A percentile compares a stretch with the other conserved stretches of the same genome.
phyloP scores from a whole-genome alignment of 2,113 vertebrate species.

The Ptychochromis oligacanthus region DNA sequence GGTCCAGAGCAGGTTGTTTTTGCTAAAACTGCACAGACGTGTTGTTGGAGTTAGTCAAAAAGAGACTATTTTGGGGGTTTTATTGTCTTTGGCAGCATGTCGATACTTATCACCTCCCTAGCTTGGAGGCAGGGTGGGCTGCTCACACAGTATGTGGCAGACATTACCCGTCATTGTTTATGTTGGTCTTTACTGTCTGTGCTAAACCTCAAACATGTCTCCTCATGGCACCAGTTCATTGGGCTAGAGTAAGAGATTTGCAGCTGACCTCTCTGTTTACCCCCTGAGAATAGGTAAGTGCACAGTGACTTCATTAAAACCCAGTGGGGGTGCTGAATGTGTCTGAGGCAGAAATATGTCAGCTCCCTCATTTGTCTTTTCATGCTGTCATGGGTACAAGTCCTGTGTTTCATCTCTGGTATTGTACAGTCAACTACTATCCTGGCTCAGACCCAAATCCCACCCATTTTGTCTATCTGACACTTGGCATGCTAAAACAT shows the following conservation, averaged over 20 bases:
- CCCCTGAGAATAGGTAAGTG: constrained; percentile 48
- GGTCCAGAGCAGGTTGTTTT: constrained; percentile 34
- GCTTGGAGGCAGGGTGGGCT: constrained; percentile 44
- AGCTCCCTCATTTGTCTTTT: constrained; percentile 51
- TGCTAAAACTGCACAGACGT: constrained; percentile 47
- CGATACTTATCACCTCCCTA: constrained; percentile 61
- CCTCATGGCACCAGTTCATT: constrained; percentile 38
- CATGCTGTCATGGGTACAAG: constrained; percentile 64
- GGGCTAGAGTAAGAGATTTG: constrained; percentile 62
- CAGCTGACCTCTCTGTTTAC: constrained; percentile 57
- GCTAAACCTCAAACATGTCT: constrained; percentile 48
- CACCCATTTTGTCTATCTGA: constrained; percentile 56
- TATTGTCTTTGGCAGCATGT: constrained; percentile 56
- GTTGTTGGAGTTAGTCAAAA: constrained; percentile 57
- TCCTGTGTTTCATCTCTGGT: constrained; percentile 18
- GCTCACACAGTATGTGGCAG: constrained; percentile 45
- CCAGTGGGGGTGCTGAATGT: constrained; percentile 20
- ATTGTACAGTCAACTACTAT: constrained; percentile 6
- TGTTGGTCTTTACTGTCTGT: constrained; percentile 58
- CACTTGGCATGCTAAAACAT: constrained; percentile 38
- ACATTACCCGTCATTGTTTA: constrained; percentile 65
- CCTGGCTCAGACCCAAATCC: constrained; percentile 17
- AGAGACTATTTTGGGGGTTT: constrained; percentile 69
- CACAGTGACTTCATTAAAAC: constrained; percentile 73
- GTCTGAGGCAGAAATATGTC: constrained; percentile 41